Evolutionary conservation across 2,888 invertebrate species (phyloP), one percentile per base, ranked within the genome.

Genomic region (Asteroscopus sphinx): DNA sequence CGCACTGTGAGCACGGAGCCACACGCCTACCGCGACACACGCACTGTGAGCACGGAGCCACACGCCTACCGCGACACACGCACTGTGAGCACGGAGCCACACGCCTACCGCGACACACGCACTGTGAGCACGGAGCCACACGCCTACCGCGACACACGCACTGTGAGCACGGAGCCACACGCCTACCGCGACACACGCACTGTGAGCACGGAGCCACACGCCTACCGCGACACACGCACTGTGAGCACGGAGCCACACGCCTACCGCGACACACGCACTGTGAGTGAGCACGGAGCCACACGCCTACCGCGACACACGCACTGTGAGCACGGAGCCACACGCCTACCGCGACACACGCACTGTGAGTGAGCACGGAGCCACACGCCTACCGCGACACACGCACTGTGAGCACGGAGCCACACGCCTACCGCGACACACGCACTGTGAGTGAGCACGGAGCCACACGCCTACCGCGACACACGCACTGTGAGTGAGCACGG

Each of bases 281-380:
- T 53, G 47, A 41, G 47, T 30, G 53, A 71, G 48, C 75, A n/a
- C n/a, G n/a, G n/a, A n/a, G n/a, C 78, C 56, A 45, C 60, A 56
- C 68, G 73, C 46, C 75, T 77, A n/a, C n/a, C n/a, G 73, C 7
- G 1, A 1, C 7, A 13, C 39, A 8, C 7, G 12, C 21, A 9
- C 17, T 21, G 17, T 21, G 17, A 21, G n/a, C n/a, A n/a, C n/a
- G n/a, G n/a, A n/a, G 12, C 13, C 21, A 12, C 17, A n/a, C 13
- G 9, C 17, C 17, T 3, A 13, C 16, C 30, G 30, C 6, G 2
- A 1, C 0, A 4, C 8, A 8, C 25, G 9, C n/a, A n/a, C n/a
- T n/a, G n/a, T n/a, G n/a, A n/a, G n/a, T n/a, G n/a, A n/a, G n/a
- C 33, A 0, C 40, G 65, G 7, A 30, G 52, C 45, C 48, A 40